Evolutionary conservation across 2,113 vertebrate species (phyloP).

Genomic region (Oreocharis arfaki): DNA sequence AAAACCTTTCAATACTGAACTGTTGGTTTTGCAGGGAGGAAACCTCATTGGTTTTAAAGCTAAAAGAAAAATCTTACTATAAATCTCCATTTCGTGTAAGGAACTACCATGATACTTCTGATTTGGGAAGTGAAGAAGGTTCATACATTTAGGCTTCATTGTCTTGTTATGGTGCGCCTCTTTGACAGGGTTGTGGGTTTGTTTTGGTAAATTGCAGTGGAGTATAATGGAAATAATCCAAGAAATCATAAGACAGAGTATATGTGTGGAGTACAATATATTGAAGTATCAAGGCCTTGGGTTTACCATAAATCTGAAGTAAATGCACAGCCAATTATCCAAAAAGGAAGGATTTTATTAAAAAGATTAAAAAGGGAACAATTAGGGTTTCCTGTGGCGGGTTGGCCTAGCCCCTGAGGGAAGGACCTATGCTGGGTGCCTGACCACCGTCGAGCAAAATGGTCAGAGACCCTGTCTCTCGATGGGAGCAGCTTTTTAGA

Average conservation of each 20-base stretch:
- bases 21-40: neutral
- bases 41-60: neutral
- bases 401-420: too few species aligned
- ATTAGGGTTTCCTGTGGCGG: too few species aligned
- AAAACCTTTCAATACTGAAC: neutral
- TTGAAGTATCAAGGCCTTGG: neutral
- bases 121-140: neutral
- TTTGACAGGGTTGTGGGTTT: neutral
- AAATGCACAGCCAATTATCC: too few species aligned
- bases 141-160: neutral
- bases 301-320: neutral
- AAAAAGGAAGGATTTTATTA: too few species aligned
- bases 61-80: neutral
- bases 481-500: too few species aligned
- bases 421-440: too few species aligned
- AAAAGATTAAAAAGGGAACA: too few species aligned
- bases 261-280: neutral
- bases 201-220: neutral
- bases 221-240: neutral
- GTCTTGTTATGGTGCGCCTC: neutral
- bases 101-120: neutral
- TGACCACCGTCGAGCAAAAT: too few species aligned
- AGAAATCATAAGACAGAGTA: neutral
- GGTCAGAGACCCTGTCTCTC: too few species aligned
- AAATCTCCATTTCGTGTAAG: neutral